Base-by-base conservation (phyloP, 2,113 vertebrate species). In the Uria aalge region DNA sequence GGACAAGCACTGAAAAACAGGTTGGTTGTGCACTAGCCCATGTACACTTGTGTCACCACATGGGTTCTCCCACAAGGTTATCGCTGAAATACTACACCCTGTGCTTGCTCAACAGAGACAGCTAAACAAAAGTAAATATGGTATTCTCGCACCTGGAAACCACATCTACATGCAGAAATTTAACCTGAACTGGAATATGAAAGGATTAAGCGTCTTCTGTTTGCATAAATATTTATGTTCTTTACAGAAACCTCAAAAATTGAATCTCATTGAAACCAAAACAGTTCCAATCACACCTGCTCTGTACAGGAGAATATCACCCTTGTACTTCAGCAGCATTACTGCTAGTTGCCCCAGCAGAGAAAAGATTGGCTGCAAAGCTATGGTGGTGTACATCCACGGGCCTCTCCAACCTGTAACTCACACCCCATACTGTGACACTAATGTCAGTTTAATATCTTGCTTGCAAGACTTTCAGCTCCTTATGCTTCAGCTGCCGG, bases 401-500 rank as follows among this genome's bases (percentile, higher is more conserved):
- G 17, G 62, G 47, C 76, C 85, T 66, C 79, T 72, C 88, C 73
- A 75, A 59, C 81, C 85, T 87, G 72, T 52, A 50, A 12, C 78
- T 83, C 74, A 1, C 4, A 0, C 78, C 74, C 69, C 92, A 85
- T 15, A 11, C 90, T 78, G 92, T 41, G 92, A 48, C 86, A 48
- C 83, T 95, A 92, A 94, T 94, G 73, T 10, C 91, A 80, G 27
- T 85, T 88, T 92, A 94, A 96, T 94, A 77, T 73, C 89, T 86
- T 81, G 75, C 82, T 77, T 41, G 22, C 78, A 45, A 66, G 86
- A 45, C 74, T 71, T 77, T 12, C 66, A 38, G 75, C 64, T 80
- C 91, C 87, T 96, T 38, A 22, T 64, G 88, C 78, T 55, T 20
- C 77, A 30, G 94, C 89, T 90, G 85, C 71, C 18, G 2, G 83